Evolutionary conservation across 1,140 invertebrate genomes (phyloP).

Genomic region (Stegodyphus dumicola): DNA sequence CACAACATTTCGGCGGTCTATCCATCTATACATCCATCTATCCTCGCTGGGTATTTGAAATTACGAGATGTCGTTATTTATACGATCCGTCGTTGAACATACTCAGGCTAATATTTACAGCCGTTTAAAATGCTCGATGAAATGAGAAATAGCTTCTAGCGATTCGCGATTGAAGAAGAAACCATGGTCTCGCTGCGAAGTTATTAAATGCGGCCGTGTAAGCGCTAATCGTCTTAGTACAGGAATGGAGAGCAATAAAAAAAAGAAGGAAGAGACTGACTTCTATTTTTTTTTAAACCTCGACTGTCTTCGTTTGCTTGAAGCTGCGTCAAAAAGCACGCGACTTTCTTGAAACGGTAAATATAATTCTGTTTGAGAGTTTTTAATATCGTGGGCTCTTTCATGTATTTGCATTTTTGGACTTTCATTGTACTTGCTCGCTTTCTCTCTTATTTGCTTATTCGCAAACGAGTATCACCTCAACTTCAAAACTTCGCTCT

Average conservation of each 20-base stretch:
- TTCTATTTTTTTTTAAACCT: neutral
- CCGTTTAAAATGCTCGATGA: slow-evolving; percentile 47
- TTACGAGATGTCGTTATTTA: slow-evolving; percentile 60
- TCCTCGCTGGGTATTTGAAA: slow-evolving; percentile 48
- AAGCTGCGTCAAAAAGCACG: slow-evolving; percentile 34
- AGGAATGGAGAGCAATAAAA: neutral
- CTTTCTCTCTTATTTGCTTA: neutral
- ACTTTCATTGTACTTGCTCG: neutral
- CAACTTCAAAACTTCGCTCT: neutral
- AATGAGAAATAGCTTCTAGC: slow-evolving; percentile 34
- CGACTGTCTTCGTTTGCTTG: slow-evolving; percentile 46
- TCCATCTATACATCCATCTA: slow-evolving; percentile 41
- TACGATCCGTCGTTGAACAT: slow-evolving; percentile 51
- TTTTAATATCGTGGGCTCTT: slow-evolving; percentile 43
- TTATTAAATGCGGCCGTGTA: slow-evolving; percentile 47
- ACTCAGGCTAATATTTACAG: slow-evolving; percentile 56
- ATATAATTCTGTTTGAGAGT: slow-evolving; percentile 41
- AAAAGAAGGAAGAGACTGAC: neutral
- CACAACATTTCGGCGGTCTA: slow-evolving; percentile 52
- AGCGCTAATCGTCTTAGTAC: neutral
- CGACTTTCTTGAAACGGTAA: slow-evolving; percentile 22
- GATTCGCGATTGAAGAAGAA: slow-evolving; percentile 11
- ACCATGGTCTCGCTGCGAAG: neutral
- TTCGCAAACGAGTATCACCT: neutral
- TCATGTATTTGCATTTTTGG: neutral